Percentiles rank a stretch among this genome's conserved stretches.
Evolutionary conservation across 2,113 vertebrate species (phyloP).

Genomic region (Percina caprodes): DNA sequence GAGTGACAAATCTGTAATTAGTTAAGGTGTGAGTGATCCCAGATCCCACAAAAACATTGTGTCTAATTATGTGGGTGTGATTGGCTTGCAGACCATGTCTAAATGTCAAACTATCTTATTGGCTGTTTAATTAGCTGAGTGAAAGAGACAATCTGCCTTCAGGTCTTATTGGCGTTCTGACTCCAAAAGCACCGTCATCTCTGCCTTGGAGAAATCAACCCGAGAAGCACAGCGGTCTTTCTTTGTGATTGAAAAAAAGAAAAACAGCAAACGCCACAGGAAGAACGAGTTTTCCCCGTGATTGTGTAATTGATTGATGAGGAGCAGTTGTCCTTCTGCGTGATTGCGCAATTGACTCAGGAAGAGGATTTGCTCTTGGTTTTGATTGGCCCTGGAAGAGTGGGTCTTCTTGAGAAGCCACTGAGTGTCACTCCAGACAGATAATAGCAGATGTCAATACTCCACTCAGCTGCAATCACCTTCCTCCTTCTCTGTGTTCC

Average conservation of each 20-base stretch:
- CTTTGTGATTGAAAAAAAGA: conserved; percentile 18
- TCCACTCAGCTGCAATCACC: conserved; percentile 47
- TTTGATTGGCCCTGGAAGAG: conserved; percentile 53
- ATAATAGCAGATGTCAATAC: conserved; percentile 48
- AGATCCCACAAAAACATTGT: too few species aligned
- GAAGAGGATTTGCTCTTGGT: conserved; percentile 33
- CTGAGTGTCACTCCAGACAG: conserved; percentile 51
- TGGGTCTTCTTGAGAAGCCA: conserved; percentile 41
- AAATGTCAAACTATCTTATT: not conserved
- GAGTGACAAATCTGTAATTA: too few species aligned
- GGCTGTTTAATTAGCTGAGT: not conserved
- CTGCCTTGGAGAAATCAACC: not conserved
- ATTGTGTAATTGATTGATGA: conserved; percentile 64
- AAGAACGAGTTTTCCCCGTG: conserved; percentile 11
- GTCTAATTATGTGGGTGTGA: too few species aligned
- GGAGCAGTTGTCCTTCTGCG: conserved; percentile 63
- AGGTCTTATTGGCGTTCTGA: not conserved
- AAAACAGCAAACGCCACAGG: not conserved
- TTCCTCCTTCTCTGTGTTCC: not conserved
- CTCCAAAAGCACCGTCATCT: not conserved
- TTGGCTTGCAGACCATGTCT: not conserved
- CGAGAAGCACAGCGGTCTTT: not conserved
- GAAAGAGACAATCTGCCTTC: not conserved
- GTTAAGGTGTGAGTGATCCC: too few species aligned
- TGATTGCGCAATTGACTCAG: conserved; percentile 68